Evolutionary conservation across 2,113 vertebrate genomes (phyloP), one percentile per base, ranked within the genome.

Genomic region (Myiozetetes cayanensis): DNA sequence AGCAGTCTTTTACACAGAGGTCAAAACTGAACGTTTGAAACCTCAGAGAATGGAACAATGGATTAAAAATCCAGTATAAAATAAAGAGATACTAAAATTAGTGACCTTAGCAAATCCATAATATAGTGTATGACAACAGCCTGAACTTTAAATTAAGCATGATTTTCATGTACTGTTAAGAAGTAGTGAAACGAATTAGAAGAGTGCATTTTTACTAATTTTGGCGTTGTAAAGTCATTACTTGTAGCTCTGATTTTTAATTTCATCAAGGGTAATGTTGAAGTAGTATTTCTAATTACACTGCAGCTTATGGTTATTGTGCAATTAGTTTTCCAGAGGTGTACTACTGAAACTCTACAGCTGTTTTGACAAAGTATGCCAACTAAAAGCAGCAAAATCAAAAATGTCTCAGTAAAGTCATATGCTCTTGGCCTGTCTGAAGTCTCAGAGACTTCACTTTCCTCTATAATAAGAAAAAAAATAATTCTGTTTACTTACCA

Each of bases 401-500:
- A 80, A 53, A 73, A 47, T 4, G 2, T 65, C 18, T 44, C 6
- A 72, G 20, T 90, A 43, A 81, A 90, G 30, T 65, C 6, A 10
- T 33, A 55, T 0, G 0, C 35, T 84, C 27, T 71, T 61, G 30
- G 37, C 25, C 37, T 56, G 19, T 33, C 14, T 82, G 28, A 67
- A 87, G 16, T 65, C 74, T 71, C 49, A 80, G 76, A 87, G 72
- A 62, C 20, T 83, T 58, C 41, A 12, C 11, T 67, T 90, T 53
- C n/a, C 39, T 55, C 25, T 70, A 39, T 9, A 15, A 61, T 49
- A 33, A 47, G 4, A 31, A 15, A 30, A 37, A 56, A 41, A 46
- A 14, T 33, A 14, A 10, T 9, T 79, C 31, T 52, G 8, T 55
- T 73, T 61, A 97, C 99, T 98, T 97, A 99, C 99, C 98, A 99